phyloP scores from a whole-genome alignment of 2,888 invertebrate species.

The Corythucha ciliata region DNA sequence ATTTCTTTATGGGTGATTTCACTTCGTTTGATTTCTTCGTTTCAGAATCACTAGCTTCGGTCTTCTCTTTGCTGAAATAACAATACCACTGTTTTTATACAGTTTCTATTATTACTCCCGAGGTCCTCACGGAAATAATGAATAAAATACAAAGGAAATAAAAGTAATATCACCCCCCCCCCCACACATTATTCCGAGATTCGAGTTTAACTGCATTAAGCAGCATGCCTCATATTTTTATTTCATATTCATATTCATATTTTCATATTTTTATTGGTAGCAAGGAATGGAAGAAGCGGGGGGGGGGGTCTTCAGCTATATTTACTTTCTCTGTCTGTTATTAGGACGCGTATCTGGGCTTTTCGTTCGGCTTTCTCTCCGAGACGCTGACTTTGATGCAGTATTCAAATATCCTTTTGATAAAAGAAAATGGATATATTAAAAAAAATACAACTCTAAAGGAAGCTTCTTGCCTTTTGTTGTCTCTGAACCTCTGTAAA shows the following conservation, averaged over 20 bases:
- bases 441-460: background rate
- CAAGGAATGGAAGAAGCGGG: no score
- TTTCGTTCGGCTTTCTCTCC: slow-evolving; percentile 19
- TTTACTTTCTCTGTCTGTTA: background rate
- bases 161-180: background rate
- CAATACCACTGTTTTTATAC: no score
- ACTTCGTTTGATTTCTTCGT: slow-evolving; percentile 10
- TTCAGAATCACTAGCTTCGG: slow-evolving; percentile 27
- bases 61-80: no score
- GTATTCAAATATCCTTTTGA: slow-evolving; percentile 16
- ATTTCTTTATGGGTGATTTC: slow-evolving; percentile 22
- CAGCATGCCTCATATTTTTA: no score
- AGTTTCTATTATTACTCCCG: background rate
- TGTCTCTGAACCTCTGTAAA: slow-evolving; percentile 23
- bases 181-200: slow-evolving; percentile 1
- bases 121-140: background rate
- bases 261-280: no score
- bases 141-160: background rate
- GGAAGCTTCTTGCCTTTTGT: slow-evolving; percentile 21
- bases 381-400: slow-evolving; percentile 16
- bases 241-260: no score
- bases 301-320: no score
- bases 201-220: no score
- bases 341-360: slow-evolving; percentile 13
- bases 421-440: background rate